Evolutionary conservation across 2,888 invertebrate genomes (phyloP).

Genomic region (Drosophila recens): DNA sequence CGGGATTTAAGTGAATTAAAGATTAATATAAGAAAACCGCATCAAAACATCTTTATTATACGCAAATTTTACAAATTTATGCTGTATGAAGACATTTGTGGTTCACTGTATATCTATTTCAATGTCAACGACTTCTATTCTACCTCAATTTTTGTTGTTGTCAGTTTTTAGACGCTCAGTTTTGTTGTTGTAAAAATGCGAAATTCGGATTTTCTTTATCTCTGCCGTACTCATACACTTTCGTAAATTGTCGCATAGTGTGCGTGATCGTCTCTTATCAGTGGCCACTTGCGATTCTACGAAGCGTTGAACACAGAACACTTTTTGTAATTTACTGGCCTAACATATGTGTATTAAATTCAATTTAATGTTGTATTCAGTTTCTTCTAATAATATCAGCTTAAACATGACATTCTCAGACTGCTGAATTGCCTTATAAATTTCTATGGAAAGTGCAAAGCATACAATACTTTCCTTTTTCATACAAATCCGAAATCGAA

Average conservation of each 20-base stretch:
- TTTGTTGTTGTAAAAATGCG: not conserved
- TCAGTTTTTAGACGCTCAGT: not conserved
- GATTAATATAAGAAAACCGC: too few species aligned
- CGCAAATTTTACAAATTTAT: too few species aligned
- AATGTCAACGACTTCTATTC: too few species aligned
- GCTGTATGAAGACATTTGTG: too few species aligned
- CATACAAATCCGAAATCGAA: conserved; percentile 52
- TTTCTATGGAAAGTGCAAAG: conserved; percentile 17
- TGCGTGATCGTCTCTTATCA: not conserved
- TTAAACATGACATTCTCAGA: conserved; percentile 3
- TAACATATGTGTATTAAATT: conserved; percentile 2
- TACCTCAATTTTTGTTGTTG: not conserved
- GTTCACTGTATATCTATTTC: not conserved
- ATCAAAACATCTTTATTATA: not conserved
- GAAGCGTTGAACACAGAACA: not conserved
- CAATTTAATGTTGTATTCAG: too few species aligned
- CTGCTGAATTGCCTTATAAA: conserved; percentile 4
- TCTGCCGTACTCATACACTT: not conserved
- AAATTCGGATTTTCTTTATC: not conserved
- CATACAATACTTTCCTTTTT: conserved; percentile 72
- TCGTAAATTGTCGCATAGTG: not conserved
- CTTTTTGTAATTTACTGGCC: not conserved
- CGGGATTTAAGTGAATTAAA: too few species aligned
- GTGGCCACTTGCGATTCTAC: conserved; percentile 4
- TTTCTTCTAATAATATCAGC: not conserved